Evolutionary conservation across 2,113 vertebrate genomes (phyloP).

Genomic region (Nannospalax galili): DNA sequence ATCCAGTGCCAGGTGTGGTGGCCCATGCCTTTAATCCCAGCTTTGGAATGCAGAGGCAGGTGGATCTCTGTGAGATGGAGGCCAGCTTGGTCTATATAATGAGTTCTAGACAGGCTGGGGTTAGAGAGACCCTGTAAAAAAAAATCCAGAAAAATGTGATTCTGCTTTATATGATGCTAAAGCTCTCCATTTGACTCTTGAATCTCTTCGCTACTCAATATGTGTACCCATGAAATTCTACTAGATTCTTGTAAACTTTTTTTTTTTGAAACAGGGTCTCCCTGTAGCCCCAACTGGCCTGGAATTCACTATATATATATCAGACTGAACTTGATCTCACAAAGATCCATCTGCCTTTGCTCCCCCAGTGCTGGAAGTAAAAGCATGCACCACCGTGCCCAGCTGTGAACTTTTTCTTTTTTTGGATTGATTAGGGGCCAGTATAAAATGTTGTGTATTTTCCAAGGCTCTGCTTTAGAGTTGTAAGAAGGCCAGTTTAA

Average conservation of each 20-base stretch:
- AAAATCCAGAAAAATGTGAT: slow-evolving; percentile 63
- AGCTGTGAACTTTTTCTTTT: slow-evolving; percentile 29
- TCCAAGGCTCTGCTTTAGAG: slow-evolving; percentile 72
- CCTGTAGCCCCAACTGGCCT: no score
- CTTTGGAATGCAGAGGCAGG: no score
- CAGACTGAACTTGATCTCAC: no score
- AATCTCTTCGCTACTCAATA: slow-evolving; percentile 71
- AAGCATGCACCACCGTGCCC: no score
- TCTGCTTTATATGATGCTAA: slow-evolving; percentile 69
- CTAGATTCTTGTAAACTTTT: slow-evolving; percentile 82
- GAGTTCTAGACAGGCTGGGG: no score
- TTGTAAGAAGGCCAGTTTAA: slow-evolving; percentile 74
- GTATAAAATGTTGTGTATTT: slow-evolving; percentile 81
- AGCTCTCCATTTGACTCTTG: slow-evolving; percentile 77
- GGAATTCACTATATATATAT: no score
- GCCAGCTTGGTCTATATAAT: no score
- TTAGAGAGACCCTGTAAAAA: not conserved
- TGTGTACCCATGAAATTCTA: slow-evolving; percentile 73
- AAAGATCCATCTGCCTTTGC: no score
- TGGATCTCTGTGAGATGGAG: no score
- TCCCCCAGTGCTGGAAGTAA: no score
- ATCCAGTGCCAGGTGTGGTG: not conserved
- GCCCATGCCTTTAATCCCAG: no score
- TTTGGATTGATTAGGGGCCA: slow-evolving; percentile 80
- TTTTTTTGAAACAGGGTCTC: no score